Percentiles rank a stretch among this genome's conserved stretches.
Evolutionary conservation across 2,888 invertebrate species (phyloP).

Genomic region (Pterobdella sp.): DNA sequence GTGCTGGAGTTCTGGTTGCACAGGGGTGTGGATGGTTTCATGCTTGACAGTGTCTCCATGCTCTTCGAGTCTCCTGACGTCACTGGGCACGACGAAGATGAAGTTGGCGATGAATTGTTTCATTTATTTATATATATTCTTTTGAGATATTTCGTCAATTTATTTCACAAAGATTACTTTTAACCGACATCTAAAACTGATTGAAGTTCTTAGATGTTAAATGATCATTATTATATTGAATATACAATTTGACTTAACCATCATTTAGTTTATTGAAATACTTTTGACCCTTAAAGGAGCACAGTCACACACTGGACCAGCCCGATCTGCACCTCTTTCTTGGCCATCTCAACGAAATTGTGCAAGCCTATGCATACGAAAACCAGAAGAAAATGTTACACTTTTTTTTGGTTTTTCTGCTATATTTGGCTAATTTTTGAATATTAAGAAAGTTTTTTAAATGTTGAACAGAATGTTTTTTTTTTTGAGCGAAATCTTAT

Average conservation of each 20-base stretch:
- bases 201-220: too few relatives aligned
- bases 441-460: too few relatives aligned
- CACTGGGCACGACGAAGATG: slow-evolving; percentile 39
- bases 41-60: slow-evolving; percentile 69
- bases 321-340: slow-evolving; percentile 59
- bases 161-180: too few relatives aligned
- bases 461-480: too few relatives aligned
- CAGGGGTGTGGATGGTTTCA: slow-evolving; percentile 80
- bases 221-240: too few relatives aligned
- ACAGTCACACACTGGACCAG: slow-evolving; percentile 40
- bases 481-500: too few relatives aligned
- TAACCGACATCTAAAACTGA: too few relatives aligned
- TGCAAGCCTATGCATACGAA: slow-evolving; percentile 43
- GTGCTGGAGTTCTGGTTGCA: slow-evolving; percentile 63
- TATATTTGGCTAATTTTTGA: too few relatives aligned
- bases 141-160: too few relatives aligned
- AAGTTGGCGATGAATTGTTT: not conserved
- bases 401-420: not conserved
- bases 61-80: slow-evolving; percentile 52
- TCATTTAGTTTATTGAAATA: too few relatives aligned
- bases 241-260: too few relatives aligned
- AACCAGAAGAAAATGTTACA: slow-evolving; percentile 13
- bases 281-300: slow-evolving; percentile 32
- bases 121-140: too few relatives aligned
- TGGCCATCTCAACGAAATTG: slow-evolving; percentile 59